phyloP scores from a whole-genome alignment of 2,797 vertebrate genomes.

The Intellagama lesueurii region DNA sequence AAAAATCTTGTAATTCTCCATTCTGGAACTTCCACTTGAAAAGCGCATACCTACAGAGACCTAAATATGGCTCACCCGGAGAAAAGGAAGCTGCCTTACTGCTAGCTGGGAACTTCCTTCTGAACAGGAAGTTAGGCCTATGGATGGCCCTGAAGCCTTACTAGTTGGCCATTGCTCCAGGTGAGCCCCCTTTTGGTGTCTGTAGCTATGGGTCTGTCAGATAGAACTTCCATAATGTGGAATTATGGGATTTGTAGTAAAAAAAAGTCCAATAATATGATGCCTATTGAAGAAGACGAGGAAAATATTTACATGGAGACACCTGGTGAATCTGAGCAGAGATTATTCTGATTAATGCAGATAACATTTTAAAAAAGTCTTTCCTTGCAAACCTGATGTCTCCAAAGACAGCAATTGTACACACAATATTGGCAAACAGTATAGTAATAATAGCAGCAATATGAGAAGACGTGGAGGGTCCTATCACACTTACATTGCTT shows the following conservation, averaged over 20 bases:
- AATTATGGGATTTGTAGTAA: too few species aligned
- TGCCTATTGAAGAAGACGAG: conserved; percentile 11
- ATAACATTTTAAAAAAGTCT: conserved; percentile 39
- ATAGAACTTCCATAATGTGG: too few species aligned
- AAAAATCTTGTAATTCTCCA: conserved; percentile 9
- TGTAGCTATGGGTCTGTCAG: too few species aligned
- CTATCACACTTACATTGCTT: conserved; percentile 67
- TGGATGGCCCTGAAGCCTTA: too few species aligned
- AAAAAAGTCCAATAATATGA: conserved; percentile 27
- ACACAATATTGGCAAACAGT: conserved; percentile 55
- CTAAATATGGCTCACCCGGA: too few species aligned
- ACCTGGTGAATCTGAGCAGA: conserved; percentile 3
- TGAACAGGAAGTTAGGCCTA: too few species aligned
- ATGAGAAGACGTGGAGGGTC: conserved; percentile 51
- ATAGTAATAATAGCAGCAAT: conserved; percentile 68
- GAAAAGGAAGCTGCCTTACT: too few species aligned
- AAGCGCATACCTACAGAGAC: too few species aligned
- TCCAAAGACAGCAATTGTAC: conserved; percentile 55
- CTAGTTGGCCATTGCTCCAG: too few species aligned
- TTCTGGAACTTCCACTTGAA: too few species aligned
- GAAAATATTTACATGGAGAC: background rate
- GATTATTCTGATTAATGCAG: conserved; percentile 60
- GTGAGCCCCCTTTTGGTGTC: too few species aligned
- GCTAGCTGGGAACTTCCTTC: too few species aligned
- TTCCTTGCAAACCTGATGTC: conserved; percentile 48